Evolutionary conservation across 1,140 invertebrate genomes (phyloP).

Genomic region (Drosophila athabasca): DNA sequence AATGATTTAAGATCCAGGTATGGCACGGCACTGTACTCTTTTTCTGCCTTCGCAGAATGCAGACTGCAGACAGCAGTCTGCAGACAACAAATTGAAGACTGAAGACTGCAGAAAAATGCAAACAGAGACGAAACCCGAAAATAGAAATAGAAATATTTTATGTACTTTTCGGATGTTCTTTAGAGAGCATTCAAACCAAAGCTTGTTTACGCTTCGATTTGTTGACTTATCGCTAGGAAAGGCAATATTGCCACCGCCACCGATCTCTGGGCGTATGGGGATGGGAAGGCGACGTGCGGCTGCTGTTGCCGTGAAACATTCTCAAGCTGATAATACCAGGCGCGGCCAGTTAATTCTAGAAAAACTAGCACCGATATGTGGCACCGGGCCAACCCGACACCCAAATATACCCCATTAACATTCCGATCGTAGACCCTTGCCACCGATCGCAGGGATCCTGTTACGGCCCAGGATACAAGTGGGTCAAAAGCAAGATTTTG

Average conservation of each 20-base stretch:
- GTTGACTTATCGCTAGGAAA: slow-evolving; percentile 57
- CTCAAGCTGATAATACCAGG: slow-evolving; percentile 64
- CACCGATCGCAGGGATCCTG: background rate
- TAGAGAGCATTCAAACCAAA: slow-evolving; percentile 19
- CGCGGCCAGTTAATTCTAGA: slow-evolving; percentile 50
- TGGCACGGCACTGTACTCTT: background rate
- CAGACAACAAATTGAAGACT: too few species aligned
- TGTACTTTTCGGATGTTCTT: slow-evolving; percentile 54
- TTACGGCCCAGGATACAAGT: background rate
- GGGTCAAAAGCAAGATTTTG: slow-evolving; percentile 1
- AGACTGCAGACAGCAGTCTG: background rate
- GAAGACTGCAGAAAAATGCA: too few species aligned
- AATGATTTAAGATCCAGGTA: slow-evolving; percentile 3
- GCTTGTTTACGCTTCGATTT: slow-evolving; percentile 47
- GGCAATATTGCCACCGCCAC: slow-evolving; percentile 25
- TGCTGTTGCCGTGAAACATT: slow-evolving; percentile 26
- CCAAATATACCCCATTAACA: background rate
- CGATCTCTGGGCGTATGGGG: slow-evolving; percentile 6
- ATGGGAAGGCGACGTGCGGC: slow-evolving; percentile 1
- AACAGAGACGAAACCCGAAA: slow-evolving; percentile 19
- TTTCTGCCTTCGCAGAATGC: background rate
- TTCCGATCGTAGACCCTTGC: background rate
- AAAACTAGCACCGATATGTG: slow-evolving; percentile 39
- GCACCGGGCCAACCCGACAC: background rate
- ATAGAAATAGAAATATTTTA: slow-evolving; percentile 42